Conservation (phyloP, 1,140 invertebrate species). For the Mizuhopecten yessoensis region DNA sequence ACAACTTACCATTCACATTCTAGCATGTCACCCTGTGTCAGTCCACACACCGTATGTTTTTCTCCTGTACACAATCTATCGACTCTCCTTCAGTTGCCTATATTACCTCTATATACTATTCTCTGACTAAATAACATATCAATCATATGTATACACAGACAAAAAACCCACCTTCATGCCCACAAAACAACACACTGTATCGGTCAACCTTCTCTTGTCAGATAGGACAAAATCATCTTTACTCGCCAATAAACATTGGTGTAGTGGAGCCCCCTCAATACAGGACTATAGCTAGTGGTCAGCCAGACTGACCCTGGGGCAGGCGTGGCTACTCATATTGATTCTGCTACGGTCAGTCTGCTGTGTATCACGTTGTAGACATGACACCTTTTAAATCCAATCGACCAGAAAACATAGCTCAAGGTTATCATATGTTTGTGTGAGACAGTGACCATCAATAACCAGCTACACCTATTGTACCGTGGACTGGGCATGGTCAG, state of each 20-base stretch:
- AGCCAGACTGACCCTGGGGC: background rate
- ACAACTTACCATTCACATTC: no score
- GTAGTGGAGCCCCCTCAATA: background rate
- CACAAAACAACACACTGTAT: background rate
- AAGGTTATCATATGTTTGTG: background rate
- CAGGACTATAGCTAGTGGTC: no score
- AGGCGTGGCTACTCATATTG: background rate
- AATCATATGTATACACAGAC: no score
- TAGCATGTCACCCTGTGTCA: no score
- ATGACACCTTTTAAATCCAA: background rate
- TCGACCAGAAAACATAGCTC: background rate
- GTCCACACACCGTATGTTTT: no score
- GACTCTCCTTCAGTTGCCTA: background rate
- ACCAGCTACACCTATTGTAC: slow-evolving; percentile 2
- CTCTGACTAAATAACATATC: background rate
- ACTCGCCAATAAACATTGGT: background rate
- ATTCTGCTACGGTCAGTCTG: background rate
- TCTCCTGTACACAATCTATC: no score
- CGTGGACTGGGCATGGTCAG: no score
- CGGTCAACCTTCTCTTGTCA: background rate
- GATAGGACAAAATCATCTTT: no score
- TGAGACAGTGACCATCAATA: background rate
- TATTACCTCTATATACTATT: background rate
- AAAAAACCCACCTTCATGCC: no score
- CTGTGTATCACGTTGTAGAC: background rate